A percentile compares a stretch with the other conserved stretches of the same genome.
Evolutionary conservation across 2,113 vertebrate species (phyloP).

Genomic region (Hippolais icterina): DNA sequence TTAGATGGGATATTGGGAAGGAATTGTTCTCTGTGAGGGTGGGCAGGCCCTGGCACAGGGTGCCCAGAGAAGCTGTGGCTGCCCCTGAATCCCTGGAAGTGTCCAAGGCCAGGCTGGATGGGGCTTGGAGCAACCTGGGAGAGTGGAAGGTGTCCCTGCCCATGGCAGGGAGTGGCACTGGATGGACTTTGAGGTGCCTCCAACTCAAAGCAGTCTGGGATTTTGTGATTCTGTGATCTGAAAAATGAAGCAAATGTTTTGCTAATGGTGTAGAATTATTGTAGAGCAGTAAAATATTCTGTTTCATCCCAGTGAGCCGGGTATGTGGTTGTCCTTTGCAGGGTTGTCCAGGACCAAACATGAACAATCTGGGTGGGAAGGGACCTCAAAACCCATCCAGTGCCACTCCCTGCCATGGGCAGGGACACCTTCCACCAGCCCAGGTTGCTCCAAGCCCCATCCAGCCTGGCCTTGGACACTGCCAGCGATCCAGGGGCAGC

Average conservation of each 20-base stretch:
- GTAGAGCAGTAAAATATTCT: not conserved
- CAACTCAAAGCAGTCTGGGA: not conserved
- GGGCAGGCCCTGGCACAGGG: not conserved
- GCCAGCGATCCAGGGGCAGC: not conserved
- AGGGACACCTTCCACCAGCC: fast-evolving
- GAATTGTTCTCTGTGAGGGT: not conserved
- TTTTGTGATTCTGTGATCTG: not conserved
- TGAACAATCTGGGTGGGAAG: not conserved
- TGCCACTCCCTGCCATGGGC: not conserved
- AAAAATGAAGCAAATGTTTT: not conserved
- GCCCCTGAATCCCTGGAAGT: not conserved
- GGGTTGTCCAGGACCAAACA: not conserved
- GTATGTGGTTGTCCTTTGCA: not conserved
- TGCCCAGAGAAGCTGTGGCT: not conserved
- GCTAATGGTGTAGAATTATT: not conserved
- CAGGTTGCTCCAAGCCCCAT: fast-evolving
- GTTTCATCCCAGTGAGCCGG: not conserved
- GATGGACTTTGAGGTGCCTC: not conserved
- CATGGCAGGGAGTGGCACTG: not conserved
- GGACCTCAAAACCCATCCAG: not conserved
- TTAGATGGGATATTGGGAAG: fast-evolving
- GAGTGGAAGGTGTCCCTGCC: not conserved
- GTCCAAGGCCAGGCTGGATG: fast-evolving
- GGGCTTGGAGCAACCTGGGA: fast-evolving
- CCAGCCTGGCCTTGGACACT: not conserved